Percentiles rank a stretch among this genome's conserved stretches.
These are phyloP conservation scores for Gnathonemus longibarbis DNA, from an alignment of 2,113 vertebrate genomes.

Conservation along the genomic window DNA sequence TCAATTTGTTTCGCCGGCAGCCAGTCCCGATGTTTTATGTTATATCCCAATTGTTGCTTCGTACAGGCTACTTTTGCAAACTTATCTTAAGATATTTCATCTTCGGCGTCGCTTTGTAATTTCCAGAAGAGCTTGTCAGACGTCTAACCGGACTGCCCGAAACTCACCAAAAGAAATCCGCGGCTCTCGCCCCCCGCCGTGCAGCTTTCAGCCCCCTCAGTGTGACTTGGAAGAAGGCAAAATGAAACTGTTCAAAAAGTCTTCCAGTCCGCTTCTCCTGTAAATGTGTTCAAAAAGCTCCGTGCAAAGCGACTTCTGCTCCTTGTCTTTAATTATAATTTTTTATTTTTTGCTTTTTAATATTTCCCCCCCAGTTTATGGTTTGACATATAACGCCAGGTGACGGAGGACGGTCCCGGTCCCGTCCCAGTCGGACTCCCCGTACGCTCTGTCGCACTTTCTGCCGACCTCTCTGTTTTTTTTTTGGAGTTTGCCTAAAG, in stretches of 20 bases:
- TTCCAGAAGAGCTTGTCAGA: not conserved
- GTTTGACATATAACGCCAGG: not conserved
- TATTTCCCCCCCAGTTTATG: not conserved
- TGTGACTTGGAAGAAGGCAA: not conserved
- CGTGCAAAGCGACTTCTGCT: not conserved
- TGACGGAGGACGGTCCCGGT: not conserved
- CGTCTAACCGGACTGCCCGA: not conserved
- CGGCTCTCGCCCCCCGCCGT: not conserved
- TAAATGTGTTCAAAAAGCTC: not conserved
- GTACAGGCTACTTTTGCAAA: not conserved
- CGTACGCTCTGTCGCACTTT: not conserved
- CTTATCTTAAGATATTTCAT: not conserved
- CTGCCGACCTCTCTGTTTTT: not conserved
- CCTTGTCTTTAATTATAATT: not conserved
- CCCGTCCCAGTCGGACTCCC: not conserved
- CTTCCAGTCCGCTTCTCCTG: not conserved
- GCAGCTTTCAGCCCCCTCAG: not conserved
- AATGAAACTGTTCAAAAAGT: not conserved
- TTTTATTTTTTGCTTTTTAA: not conserved
- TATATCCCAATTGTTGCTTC: not conserved
- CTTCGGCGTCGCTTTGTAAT: not conserved
- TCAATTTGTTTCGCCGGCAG: not conserved
- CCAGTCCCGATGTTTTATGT: not conserved
- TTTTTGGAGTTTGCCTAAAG: not conserved
- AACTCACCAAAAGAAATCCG: not conserved